Base-by-base conservation (phyloP, 2,888 invertebrate species). In the Athetis lepigone region DNA sequence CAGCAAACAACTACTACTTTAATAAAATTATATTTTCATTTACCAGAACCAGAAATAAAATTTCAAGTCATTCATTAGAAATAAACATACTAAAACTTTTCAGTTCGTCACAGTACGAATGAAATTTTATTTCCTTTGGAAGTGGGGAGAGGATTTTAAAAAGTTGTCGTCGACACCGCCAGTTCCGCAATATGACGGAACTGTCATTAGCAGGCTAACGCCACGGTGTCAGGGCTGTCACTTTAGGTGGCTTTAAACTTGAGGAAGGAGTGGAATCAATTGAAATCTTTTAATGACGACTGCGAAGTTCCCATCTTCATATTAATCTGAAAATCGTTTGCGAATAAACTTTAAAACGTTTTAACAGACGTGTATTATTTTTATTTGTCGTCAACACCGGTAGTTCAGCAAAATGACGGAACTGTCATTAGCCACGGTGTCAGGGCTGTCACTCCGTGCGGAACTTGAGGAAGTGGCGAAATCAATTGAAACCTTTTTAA, bases 181-280 rank as follows among this genome's bases (percentile, higher is more conserved):
- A 58, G 66, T 79, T 77, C 79, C 79, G 76, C 66, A 78, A 59
- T 72, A 76, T 76, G 79, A 72, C 76, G 79, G 72, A 63, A 62
- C 73, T 79, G 77, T 79, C 79, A 72, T 77, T 77, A 77, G 76
- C 77, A 75, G 58, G 63, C 63, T 61, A 63, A 67, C 66, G 64
- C 58, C 18, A 37, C 23, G 29, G 9, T 36, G 37, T 36, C 33
- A 76, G 76, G 76, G 78, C 13, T 76, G 58, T 33, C 70, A 61
- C 55, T 56, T 13, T 11, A 13, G 7, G 21, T 11, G 5, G 8
- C 11, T 55, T 43, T 29, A 21, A 37, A 40, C 18, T 54, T 51
- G 2, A 37, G 6, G 13, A 45, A 43, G 27, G 9, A 6, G n/a
- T 42, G 3, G 39, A 42, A 52, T 58, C 23, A 21, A 33, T 25